These are phyloP conservation scores for Phorcus lineatus DNA, from an alignment of 2,888 invertebrate genomes.

Conservation along the genomic window DNA sequence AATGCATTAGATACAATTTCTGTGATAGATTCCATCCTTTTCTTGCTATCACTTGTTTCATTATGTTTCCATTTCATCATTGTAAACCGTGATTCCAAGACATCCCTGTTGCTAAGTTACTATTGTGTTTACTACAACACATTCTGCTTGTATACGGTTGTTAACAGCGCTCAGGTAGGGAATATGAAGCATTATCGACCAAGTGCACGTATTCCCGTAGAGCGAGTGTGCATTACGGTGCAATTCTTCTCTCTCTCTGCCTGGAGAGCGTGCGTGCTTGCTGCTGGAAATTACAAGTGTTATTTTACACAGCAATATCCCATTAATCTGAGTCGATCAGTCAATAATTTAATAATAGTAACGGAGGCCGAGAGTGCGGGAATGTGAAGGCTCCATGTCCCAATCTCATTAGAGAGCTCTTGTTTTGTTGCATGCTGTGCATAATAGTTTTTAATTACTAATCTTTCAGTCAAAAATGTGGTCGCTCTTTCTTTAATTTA, in stretches of 20 bases:
- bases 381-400: background rate
- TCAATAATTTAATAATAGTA: slow-evolving; percentile 7
- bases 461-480: no score
- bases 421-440: no score
- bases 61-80: background rate
- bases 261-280: background rate
- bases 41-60: background rate
- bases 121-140: background rate
- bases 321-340: background rate
- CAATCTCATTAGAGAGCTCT: no score
- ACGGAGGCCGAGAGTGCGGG: background rate
- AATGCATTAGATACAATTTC: background rate
- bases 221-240: no score
- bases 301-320: background rate
- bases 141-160: background rate
- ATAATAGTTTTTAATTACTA: no score
- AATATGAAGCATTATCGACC: background rate
- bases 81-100: no score
- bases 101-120: slow-evolving; percentile 10
- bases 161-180: background rate
- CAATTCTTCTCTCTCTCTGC: no score
- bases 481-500: no score
- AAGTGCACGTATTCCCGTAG: background rate
- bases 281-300: slow-evolving; percentile 7
- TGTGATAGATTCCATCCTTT: background rate